These are phyloP conservation scores for Leptogaster cylindrica DNA, from an alignment of 2,888 invertebrate genomes.

Conservation along the genomic window DNA sequence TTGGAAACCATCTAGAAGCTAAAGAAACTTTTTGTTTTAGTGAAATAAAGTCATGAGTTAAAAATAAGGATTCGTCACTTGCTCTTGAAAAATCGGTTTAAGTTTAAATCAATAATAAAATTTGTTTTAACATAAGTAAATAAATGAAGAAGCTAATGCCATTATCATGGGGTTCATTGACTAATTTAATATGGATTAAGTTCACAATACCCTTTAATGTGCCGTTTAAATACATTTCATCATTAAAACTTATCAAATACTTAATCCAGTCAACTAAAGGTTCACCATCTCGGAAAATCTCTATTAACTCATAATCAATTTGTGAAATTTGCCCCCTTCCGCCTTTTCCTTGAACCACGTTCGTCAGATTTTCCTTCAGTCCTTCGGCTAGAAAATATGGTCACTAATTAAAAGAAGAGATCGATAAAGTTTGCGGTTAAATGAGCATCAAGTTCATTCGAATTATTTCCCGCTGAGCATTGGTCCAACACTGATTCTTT, in stretches of 20 bases:
- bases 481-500: not conserved
- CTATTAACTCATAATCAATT: not conserved
- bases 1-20: constrained; percentile 1
- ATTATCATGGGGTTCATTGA: too few species aligned
- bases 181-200: too few species aligned
- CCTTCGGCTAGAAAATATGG: not conserved
- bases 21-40: not conserved
- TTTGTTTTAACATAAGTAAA: too few species aligned
- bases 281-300: not conserved
- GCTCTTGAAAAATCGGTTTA: not conserved
- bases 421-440: not conserved
- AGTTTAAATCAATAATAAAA: not conserved
- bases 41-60: not conserved
- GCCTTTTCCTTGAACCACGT: not conserved
- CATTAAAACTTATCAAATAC: not conserved
- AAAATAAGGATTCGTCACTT: not conserved
- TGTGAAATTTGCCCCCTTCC: not conserved
- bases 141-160: too few species aligned
- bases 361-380: not conserved
- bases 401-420: not conserved
- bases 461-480: not conserved
- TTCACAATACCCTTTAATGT: not conserved
- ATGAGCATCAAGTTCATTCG: not conserved
- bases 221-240: not conserved
- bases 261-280: not conserved